Percentiles rank a stretch among this genome's conserved stretches.
These are phyloP conservation scores for Wiebesia pumilae DNA, from an alignment of 1,140 invertebrate genomes.

Conservation along the genomic window DNA sequence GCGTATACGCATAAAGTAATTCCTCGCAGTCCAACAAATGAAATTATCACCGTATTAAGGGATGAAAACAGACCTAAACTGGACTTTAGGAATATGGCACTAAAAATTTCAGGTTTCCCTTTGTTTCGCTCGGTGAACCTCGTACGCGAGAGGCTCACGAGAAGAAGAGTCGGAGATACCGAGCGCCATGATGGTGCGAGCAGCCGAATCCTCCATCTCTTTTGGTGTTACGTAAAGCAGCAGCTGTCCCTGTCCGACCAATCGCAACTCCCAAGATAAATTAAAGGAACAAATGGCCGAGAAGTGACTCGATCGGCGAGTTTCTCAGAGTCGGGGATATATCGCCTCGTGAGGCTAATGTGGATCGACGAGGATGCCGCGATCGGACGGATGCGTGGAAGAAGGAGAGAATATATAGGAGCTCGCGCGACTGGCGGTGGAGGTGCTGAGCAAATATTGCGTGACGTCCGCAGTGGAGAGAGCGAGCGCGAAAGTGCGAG, in stretches of 20 bases:
- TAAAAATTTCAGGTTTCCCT: neutral
- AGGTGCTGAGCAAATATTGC: neutral
- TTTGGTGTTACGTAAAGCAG: no score
- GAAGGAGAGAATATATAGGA: neutral
- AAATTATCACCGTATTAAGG: neutral
- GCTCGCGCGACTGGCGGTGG: neutral
- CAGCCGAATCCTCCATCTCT: no score
- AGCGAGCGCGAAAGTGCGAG: neutral
- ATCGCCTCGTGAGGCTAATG: no score
- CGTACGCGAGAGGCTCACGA: neutral
- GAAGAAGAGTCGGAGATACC: neutral
- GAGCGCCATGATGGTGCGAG: neutral
- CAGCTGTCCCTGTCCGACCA: no score
- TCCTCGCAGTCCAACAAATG: neutral
- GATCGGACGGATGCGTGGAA: neutral
- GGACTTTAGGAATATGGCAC: neutral
- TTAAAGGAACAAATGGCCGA: neutral
- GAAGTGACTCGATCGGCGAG: neutral
- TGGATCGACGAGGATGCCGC: neutral
- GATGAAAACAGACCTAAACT: no score
- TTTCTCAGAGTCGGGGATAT: neutral
- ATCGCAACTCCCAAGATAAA: no score
- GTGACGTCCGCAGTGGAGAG: constrained; percentile 15
- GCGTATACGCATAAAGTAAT: neutral
- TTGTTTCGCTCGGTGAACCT: neutral